Evolutionary conservation across 2,113 vertebrate genomes (phyloP).

Genomic region (Romanogobio albipinnatus): DNA sequence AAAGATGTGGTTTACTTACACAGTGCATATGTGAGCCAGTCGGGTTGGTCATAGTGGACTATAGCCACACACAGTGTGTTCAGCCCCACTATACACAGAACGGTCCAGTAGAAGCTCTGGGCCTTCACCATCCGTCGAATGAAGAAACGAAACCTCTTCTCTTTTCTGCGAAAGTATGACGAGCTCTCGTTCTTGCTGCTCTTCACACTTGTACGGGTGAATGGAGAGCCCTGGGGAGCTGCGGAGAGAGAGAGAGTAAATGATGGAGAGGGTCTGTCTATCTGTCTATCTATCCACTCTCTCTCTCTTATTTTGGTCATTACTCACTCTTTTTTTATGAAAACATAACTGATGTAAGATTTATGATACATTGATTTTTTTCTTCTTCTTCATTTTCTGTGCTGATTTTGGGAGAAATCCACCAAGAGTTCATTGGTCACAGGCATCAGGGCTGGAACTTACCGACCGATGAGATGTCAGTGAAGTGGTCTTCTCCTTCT

Average conservation of each 20-base stretch:
- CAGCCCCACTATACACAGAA: constrained; percentile 91
- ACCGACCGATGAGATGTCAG: constrained; percentile 95
- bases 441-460: constrained; percentile 65
- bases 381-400: not conserved
- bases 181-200: constrained; percentile 90
- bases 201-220: constrained; percentile 89
- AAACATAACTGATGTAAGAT: not conserved
- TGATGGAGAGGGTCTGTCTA: not conserved
- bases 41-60: constrained; percentile 94
- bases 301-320: not conserved
- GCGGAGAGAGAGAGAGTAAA: constrained; percentile 55
- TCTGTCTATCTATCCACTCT: not conserved
- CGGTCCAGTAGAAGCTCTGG: constrained; percentile 95
- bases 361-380: not conserved
- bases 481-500: constrained; percentile 93
- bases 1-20: constrained; percentile 78
- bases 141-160: constrained; percentile 94
- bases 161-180: constrained; percentile 91
- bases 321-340: not conserved
- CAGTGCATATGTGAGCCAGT: constrained; percentile 88
- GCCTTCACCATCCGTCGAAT: constrained; percentile 95
- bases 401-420: not conserved
- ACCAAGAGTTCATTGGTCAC: not conserved
- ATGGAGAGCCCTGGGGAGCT: constrained; percentile 87
- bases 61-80: constrained; percentile 95